Evolutionary conservation across 2,797 vertebrate species (phyloP).

Genomic region (Choloepus didactylus): DNA sequence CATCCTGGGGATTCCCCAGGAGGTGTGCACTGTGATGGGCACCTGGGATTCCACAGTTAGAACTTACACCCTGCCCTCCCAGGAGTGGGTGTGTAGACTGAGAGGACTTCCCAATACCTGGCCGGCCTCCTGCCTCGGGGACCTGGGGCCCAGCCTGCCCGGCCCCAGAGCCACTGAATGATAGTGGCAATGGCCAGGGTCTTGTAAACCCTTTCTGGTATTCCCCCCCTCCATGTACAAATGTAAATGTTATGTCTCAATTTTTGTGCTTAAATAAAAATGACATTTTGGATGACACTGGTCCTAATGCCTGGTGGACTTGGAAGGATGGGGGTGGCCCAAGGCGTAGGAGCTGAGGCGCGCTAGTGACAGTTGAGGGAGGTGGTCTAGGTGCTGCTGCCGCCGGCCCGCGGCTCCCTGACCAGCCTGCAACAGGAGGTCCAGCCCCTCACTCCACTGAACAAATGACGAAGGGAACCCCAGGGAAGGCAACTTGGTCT

Average conservation of each 20-base stretch:
- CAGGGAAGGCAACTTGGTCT: not conserved
- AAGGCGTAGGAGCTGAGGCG: not conserved
- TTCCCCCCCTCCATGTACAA: conserved; percentile 77
- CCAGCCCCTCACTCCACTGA: not conserved
- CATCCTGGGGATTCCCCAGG: not conserved
- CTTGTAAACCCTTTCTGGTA: conserved; percentile 72
- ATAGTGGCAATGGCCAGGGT: conserved; percentile 54
- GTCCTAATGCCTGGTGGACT: not conserved
- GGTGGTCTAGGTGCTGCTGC: not conserved
- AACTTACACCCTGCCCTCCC: not conserved
- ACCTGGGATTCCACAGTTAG: not conserved
- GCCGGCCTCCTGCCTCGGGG: not conserved
- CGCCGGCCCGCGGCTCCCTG: not conserved
- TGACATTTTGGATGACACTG: conserved; percentile 69
- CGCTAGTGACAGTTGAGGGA: not conserved
- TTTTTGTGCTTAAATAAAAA: conserved; percentile 84
- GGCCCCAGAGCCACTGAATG: not conserved
- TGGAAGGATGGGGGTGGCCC: not conserved
- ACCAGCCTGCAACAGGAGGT: not conserved
- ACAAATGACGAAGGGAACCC: not conserved
- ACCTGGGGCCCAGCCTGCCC: not conserved
- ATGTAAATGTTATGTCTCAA: conserved; percentile 83
- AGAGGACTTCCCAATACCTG: not conserved
- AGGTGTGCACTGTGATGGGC: not conserved
- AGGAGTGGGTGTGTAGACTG: not conserved